Conservation (phyloP, 2,113 vertebrate genomes). For the Calyptomena viridis region DNA sequence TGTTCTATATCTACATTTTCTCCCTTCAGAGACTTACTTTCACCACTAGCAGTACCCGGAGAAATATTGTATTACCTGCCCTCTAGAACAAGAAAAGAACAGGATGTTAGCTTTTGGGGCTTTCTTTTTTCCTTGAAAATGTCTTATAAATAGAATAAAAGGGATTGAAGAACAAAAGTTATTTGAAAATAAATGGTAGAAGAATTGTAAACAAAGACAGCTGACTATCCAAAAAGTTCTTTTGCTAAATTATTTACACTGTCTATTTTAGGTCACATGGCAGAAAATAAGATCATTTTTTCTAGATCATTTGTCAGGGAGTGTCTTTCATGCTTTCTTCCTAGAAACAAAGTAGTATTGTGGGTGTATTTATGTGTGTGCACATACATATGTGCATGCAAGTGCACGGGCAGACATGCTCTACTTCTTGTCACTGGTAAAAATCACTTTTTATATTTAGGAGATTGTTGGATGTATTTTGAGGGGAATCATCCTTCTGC, state of each 20-base stretch:
- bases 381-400: too few relatives aligned
- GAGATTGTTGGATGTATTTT: neutral
- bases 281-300: neutral
- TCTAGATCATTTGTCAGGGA: neutral
- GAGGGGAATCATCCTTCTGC: neutral
- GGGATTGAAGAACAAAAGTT: neutral
- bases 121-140: neutral
- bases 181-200: neutral
- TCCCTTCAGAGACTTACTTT: neutral
- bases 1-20: neutral
- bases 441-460: neutral
- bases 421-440: neutral
- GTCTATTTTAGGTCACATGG: neutral
- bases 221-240: neutral
- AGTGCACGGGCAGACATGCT: rapidly evolving
- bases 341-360: neutral
- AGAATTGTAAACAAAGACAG: neutral
- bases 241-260: neutral
- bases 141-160: neutral
- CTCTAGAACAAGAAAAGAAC: neutral
- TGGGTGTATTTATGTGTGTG: neutral
- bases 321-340: neutral
- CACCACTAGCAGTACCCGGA: neutral
- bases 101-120: neutral
- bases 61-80: neutral